Percentiles rank a stretch among this genome's conserved stretches.
Evolutionary conservation across 2,797 vertebrate species (phyloP).

Genomic region (Poecilia wingei): DNA sequence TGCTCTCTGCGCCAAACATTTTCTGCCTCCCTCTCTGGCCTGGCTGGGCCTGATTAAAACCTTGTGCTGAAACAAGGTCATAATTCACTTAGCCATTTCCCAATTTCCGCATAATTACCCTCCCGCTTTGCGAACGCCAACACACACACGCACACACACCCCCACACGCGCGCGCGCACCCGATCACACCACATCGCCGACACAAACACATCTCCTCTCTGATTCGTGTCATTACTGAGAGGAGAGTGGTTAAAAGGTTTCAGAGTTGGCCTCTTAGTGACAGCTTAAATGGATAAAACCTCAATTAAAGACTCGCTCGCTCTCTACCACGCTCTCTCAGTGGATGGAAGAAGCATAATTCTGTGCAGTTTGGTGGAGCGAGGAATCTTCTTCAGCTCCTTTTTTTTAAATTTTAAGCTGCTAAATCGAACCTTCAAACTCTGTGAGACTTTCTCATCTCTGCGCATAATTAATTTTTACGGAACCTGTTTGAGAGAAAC

Average conservation of each 20-base stretch:
- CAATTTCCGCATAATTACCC: conserved; percentile 81
- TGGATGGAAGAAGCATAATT: conserved; percentile 67
- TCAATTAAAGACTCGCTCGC: conserved; percentile 75
- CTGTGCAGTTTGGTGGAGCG: conserved; percentile 48
- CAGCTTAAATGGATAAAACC: conserved; percentile 83
- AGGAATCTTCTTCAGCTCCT: conserved; percentile 22
- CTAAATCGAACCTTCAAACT: conserved; percentile 40
- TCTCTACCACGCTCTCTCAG: conserved; percentile 49
- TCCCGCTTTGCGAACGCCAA: conserved; percentile 51
- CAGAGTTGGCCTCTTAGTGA: conserved; percentile 78
- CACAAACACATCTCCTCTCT: conserved; percentile 72
- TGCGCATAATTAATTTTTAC: conserved; percentile 28
- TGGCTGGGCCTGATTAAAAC: conserved; percentile 75
- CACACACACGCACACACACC: conserved; percentile 11
- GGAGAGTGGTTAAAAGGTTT: conserved; percentile 80
- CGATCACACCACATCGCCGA: conserved; percentile 35
- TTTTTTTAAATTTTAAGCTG: background rate
- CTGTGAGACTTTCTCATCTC: conserved; percentile 27
- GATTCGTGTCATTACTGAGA: conserved; percentile 80
- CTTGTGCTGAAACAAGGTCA: conserved; percentile 78
- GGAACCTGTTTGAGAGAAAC: conserved; percentile 24
- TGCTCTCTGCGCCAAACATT: conserved; percentile 36
- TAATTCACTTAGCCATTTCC: conserved; percentile 81
- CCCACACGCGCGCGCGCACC: too few species aligned
- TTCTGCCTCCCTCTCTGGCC: conserved; percentile 51